phyloP scores from a whole-genome alignment of 1,140 invertebrate genomes.

The Homalodisca vitripennis region DNA sequence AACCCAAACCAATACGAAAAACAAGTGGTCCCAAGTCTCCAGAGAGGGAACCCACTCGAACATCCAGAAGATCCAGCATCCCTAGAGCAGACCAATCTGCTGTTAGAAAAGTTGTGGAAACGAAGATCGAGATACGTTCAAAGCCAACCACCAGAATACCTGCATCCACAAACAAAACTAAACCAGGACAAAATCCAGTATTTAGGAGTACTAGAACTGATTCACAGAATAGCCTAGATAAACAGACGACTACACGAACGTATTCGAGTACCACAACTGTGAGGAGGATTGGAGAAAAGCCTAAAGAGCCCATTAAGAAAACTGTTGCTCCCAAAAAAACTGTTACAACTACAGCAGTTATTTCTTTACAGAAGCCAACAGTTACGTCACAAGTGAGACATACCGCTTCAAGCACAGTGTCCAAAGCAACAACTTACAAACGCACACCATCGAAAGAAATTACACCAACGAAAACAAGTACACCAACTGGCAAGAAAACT shows the following conservation, averaged over 20 bases:
- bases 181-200: constrained; percentile 24
- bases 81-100: constrained; percentile 32
- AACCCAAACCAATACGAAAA: neutral
- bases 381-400: constrained; percentile 34
- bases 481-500: constrained; percentile 41
- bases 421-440: constrained; percentile 37
- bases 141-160: constrained; percentile 9
- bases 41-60: constrained; percentile 19
- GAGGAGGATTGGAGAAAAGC: neutral
- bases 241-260: constrained; percentile 9
- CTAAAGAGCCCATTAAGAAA: constrained; percentile 7
- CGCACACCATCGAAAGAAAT: constrained; percentile 42
- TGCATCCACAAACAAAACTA: constrained; percentile 17
- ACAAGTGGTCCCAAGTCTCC: neutral
- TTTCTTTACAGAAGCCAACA: constrained; percentile 16
- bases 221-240: constrained; percentile 43
- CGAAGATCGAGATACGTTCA: constrained; percentile 26
- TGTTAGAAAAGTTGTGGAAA: constrained; percentile 28
- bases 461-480: constrained; percentile 43
- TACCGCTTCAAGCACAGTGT: constrained; percentile 46
- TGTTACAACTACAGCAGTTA: constrained; percentile 31
- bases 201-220: constrained; percentile 14
- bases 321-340: constrained; percentile 44
- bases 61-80: constrained; percentile 36
- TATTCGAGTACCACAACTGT: constrained; percentile 11